These are phyloP conservation scores for Anhinga rufa DNA, from an alignment of 2,113 vertebrate species.

Conservation along the genomic window DNA sequence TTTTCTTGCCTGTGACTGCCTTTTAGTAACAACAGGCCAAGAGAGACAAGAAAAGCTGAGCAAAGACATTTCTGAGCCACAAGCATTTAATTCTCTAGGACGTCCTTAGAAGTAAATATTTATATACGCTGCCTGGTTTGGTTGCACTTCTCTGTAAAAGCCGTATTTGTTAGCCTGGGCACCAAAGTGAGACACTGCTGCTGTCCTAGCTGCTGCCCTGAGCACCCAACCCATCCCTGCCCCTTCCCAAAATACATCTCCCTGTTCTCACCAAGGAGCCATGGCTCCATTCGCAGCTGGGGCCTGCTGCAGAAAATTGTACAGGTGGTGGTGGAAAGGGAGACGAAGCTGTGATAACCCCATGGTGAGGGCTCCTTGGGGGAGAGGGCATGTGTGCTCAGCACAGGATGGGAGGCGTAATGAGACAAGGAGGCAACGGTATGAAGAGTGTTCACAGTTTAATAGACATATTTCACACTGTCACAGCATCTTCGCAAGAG, in stretches of 20 bases:
- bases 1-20: not conserved
- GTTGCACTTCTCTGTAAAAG: not conserved
- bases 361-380: not conserved
- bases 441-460: not conserved
- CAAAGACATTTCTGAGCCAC: not conserved
- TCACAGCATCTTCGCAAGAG: not conserved
- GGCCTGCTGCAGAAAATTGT: not conserved
- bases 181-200: not conserved
- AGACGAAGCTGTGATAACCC: not conserved
- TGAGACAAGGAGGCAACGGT: not conserved
- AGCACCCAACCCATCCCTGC: not conserved
- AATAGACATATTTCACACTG: not conserved
- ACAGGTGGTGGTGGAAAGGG: not conserved
- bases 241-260: not conserved
- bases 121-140: not conserved
- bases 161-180: not conserved
- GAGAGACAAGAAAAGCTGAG: not conserved
- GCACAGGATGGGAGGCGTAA: accelerated
- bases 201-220: not conserved
- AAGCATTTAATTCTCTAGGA: not conserved
- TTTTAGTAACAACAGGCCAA: not conserved
- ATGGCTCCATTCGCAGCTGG: not conserved
- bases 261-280: accelerated
- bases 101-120: not conserved
- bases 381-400: not conserved